phyloP scores from a whole-genome alignment of 2,888 invertebrate genomes.

The Homarus gammarus region DNA sequence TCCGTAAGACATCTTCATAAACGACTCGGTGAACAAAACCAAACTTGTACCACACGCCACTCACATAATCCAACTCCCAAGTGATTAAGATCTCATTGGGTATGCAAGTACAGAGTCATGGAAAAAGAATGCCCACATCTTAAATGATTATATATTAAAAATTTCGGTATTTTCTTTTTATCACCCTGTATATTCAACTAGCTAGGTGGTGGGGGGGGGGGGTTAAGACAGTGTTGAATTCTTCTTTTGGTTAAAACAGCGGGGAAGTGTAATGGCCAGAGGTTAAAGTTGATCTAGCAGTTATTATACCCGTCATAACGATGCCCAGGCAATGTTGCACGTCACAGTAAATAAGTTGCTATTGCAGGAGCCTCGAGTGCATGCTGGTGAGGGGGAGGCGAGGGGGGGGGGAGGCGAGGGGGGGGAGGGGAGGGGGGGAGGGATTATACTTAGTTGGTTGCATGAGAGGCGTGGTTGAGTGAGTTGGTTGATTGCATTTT shows the following conservation, averaged over 20 bases:
- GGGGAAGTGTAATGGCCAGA: not conserved
- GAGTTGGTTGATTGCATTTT: too few relatives aligned
- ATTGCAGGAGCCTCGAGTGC: not conserved
- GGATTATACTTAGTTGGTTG: not conserved
- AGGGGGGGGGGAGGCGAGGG: not conserved
- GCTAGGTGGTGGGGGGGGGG: too few relatives aligned
- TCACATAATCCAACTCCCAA: not conserved
- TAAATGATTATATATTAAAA: too few relatives aligned
- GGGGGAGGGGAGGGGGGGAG: not conserved
- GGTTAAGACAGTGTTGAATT: not conserved
- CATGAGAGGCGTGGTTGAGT: too few relatives aligned
- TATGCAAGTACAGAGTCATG: too few relatives aligned
- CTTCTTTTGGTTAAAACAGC: not conserved
- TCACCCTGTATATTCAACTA: not conserved
- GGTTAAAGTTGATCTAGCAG: not conserved
- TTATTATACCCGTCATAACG: not conserved
- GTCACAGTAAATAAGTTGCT: not conserved
- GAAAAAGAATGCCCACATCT: too few relatives aligned
- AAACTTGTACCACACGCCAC: not conserved
- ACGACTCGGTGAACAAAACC: not conserved
- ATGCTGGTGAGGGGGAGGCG: not conserved
- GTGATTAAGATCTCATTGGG: not conserved
- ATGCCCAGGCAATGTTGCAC: not conserved
- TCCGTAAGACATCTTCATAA: not conserved
- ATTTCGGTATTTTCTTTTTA: too few relatives aligned